Evolutionary conservation across 2,113 vertebrate species (phyloP).

Genomic region (Grantiella picta): DNA sequence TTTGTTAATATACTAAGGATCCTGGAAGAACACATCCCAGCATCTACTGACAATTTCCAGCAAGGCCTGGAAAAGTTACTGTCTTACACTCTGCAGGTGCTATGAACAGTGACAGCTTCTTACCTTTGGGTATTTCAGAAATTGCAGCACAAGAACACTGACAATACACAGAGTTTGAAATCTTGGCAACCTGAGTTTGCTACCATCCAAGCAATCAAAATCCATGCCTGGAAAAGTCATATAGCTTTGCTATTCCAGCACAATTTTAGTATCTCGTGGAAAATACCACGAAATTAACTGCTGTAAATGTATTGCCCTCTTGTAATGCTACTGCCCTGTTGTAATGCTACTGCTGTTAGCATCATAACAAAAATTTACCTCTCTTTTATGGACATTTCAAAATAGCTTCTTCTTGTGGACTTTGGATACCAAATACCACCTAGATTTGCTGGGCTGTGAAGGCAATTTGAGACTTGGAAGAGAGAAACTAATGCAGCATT

Average conservation of each 20-base stretch:
- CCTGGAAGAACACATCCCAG: not conserved
- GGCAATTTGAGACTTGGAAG: not conserved
- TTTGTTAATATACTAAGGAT: not conserved
- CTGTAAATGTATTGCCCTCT: not conserved
- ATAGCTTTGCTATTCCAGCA: not conserved
- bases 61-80: not conserved
- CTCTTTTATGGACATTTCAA: not conserved
- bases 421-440: not conserved
- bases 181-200: not conserved
- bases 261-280: not conserved
- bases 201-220: not conserved
- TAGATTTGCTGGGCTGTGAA: not conserved
- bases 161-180: not conserved
- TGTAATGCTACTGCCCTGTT: not conserved
- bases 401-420: not conserved
- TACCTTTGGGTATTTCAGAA: not conserved
- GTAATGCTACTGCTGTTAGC: not conserved
- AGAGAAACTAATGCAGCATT: not conserved
- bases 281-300: not conserved
- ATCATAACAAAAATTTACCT: not conserved
- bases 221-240: not conserved
- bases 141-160: not conserved
- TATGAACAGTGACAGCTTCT: not conserved
- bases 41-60: not conserved
- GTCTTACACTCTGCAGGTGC: not conserved